phyloP scores from a whole-genome alignment of 2,113 vertebrate species.

The Pelecanus crispus region DNA sequence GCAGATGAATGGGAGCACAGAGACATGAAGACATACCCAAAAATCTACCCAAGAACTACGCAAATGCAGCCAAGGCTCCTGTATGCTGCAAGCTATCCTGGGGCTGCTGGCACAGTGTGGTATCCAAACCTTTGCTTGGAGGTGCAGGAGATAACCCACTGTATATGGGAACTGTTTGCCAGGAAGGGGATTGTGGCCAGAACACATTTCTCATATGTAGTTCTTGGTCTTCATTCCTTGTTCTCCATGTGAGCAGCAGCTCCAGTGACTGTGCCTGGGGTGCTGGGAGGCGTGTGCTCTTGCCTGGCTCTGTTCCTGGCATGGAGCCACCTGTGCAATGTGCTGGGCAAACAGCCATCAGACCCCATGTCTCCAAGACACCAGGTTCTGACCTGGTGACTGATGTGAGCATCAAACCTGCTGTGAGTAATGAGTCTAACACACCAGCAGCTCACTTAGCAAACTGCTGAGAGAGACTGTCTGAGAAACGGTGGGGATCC shows the following conservation, averaged over 20 bases:
- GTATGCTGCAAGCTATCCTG: neutral
- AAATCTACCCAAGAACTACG: neutral
- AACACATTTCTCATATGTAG: neutral
- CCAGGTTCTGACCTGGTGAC: neutral
- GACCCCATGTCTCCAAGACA: fast-evolving
- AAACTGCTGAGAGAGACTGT: neutral
- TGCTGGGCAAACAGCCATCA: neutral
- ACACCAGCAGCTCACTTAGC: neutral
- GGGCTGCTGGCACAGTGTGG: fast-evolving
- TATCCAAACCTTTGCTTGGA: neutral
- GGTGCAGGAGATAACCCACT: neutral
- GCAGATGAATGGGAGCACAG: neutral
- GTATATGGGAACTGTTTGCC: neutral
- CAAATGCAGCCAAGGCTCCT: neutral
- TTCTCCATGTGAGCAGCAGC: neutral
- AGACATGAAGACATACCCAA: neutral
- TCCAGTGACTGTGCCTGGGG: fast-evolving
- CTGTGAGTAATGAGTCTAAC: neutral
- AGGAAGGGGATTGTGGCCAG: neutral
- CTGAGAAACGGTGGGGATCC: neutral
- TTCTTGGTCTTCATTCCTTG: neutral
- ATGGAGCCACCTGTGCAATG: fast-evolving
- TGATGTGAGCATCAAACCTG: neutral
- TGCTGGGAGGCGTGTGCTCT: neutral
- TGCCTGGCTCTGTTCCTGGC: fast-evolving